These are phyloP conservation scores for Azemiops feae DNA, from an alignment of 2,113 vertebrate species.

Conservation along the genomic window DNA sequence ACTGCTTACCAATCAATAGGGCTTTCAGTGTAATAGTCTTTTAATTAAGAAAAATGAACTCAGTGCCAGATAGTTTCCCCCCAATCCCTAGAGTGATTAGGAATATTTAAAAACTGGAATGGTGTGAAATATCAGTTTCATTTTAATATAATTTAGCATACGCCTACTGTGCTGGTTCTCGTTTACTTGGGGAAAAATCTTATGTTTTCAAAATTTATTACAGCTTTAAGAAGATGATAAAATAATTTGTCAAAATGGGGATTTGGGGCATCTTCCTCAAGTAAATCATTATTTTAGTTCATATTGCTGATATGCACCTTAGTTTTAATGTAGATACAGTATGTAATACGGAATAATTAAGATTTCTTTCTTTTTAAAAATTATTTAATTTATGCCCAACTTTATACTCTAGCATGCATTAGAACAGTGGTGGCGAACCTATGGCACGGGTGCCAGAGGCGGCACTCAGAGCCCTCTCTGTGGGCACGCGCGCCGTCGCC, in stretches of 20 bases:
- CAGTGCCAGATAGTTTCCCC: neutral
- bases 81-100: neutral
- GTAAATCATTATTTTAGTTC: neutral
- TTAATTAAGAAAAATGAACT: conserved; percentile 50
- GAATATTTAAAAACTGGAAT: neutral
- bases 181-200: neutral
- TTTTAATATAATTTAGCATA: conserved; percentile 53
- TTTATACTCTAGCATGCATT: too few relatives aligned
- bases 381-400: too few relatives aligned
- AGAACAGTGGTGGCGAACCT: too few relatives aligned
- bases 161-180: neutral
- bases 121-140: conserved; percentile 29
- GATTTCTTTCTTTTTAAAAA: neutral
- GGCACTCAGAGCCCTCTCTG: too few relatives aligned
- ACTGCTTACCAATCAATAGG: conserved; percentile 61
- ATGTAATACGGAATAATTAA: neutral
- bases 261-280: neutral
- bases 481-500: too few relatives aligned
- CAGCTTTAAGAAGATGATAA: neutral
- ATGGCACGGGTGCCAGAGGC: too few relatives aligned
- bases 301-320: neutral
- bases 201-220: neutral
- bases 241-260: neutral
- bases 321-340: neutral
- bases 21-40: conserved; percentile 51